phyloP scores from a whole-genome alignment of 2,888 invertebrate species.

The Drosophila paramelanica region DNA sequence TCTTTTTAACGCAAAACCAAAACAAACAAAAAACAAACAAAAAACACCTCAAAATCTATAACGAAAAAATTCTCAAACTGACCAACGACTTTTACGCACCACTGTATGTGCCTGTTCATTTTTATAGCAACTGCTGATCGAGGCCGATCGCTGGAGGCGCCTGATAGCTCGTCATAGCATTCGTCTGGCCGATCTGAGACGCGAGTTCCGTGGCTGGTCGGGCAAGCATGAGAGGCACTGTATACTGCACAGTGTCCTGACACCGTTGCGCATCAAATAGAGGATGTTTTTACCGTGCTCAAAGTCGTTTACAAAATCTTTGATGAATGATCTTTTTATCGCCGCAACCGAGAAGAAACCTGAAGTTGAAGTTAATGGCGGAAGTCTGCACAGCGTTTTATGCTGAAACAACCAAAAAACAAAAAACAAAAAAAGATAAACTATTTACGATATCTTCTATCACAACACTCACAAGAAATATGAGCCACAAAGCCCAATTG shows the following conservation, averaged over 20 bases:
- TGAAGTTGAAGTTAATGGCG: slow-evolving; percentile 43
- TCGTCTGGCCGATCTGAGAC: slow-evolving; percentile 72
- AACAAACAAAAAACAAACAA: slow-evolving; percentile 62
- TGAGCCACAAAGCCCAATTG: slow-evolving; percentile 60
- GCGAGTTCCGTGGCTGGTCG: slow-evolving; percentile 84
- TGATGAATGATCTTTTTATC: slow-evolving; percentile 53
- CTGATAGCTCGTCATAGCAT: slow-evolving; percentile 82
- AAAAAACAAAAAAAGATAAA: too few relatives aligned
- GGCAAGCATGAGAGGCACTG: slow-evolving; percentile 84
- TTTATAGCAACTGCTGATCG: slow-evolving; percentile 81
- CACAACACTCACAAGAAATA: slow-evolving; percentile 28
- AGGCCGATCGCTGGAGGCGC: slow-evolving; percentile 83
- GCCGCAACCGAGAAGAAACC: slow-evolving; percentile 25
- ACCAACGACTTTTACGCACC: slow-evolving; percentile 68
- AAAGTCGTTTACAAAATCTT: slow-evolving; percentile 45
- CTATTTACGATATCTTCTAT: slow-evolving; percentile 60
- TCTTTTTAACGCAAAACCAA: slow-evolving; percentile 78
- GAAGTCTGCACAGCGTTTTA: slow-evolving; percentile 74
- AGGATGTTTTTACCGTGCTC: slow-evolving; percentile 54
- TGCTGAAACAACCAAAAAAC: slow-evolving; percentile 64
- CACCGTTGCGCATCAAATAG: slow-evolving; percentile 80
- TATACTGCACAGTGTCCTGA: slow-evolving; percentile 83
- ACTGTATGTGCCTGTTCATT: slow-evolving; percentile 63
- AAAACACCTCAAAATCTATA: slow-evolving; percentile 9
- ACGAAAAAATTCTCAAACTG: slow-evolving; percentile 31